Evolutionary conservation across 2,113 vertebrate species (phyloP).

Genomic region (Ia io): DNA sequence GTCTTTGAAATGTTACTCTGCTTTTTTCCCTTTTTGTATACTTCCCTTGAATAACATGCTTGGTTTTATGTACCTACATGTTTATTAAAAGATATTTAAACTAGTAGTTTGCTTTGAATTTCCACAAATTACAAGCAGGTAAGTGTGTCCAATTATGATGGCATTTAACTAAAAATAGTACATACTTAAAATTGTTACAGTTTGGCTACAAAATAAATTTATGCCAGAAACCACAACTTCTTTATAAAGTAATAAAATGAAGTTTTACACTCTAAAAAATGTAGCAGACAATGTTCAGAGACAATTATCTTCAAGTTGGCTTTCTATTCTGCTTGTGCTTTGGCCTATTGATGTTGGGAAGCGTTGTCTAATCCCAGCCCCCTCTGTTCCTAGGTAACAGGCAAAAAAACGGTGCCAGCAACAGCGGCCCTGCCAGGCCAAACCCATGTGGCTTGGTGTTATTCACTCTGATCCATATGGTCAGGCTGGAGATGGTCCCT

Average conservation of each 20-base stretch:
- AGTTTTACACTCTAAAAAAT: constrained; percentile 57
- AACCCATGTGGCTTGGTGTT: constrained; percentile 88
- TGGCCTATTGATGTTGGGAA: constrained; percentile 80
- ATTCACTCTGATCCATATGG: constrained; percentile 98
- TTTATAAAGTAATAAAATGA: constrained; percentile 46
- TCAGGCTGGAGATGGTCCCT: constrained; percentile 91
- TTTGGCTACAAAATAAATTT: constrained; percentile 54
- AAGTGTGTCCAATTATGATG: constrained; percentile 41
- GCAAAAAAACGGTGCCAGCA: constrained; percentile 87
- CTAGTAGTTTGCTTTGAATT: constrained; percentile 52
- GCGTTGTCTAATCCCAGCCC: constrained; percentile 86
- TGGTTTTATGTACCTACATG: constrained; percentile 13
- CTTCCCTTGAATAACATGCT: neutral
- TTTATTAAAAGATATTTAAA: constrained; percentile 43
- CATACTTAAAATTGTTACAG: constrained; percentile 31
- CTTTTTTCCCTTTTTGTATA: constrained; percentile 4
- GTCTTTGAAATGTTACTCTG: constrained; percentile 22
- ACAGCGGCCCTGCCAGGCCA: constrained; percentile 91
- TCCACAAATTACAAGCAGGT: constrained; percentile 57
- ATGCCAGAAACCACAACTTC: constrained; percentile 34
- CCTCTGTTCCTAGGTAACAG: constrained; percentile 94
- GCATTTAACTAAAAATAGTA: constrained; percentile 26
- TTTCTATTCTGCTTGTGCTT: constrained; percentile 77
- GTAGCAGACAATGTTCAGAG: constrained; percentile 48
- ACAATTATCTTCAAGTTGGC: constrained; percentile 76